Percentiles rank a stretch among this genome's conserved stretches.
Conservation (phyloP, 1,140 invertebrate species). For the Zaprionus capensis region DNA sequence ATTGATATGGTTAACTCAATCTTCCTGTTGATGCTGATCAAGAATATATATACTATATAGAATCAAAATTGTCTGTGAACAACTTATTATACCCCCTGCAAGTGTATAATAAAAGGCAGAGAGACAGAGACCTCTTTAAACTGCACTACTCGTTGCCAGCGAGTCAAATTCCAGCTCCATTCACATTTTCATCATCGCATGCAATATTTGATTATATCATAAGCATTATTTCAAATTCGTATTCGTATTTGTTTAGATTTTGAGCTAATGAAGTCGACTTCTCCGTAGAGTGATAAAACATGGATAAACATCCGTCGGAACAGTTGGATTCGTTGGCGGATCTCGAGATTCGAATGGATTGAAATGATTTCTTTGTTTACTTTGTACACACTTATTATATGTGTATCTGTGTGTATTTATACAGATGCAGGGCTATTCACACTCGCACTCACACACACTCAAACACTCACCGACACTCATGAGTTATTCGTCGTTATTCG, state of each 20-base stretch:
- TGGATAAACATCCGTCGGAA: conserved; percentile 64
- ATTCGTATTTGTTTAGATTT: conserved; percentile 36
- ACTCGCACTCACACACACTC: too few species aligned
- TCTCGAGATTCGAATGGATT: conserved; percentile 41
- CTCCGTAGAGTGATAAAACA: neutral
- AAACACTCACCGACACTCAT: neutral
- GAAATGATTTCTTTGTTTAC: conserved; percentile 77
- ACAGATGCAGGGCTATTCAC: conserved; percentile 28
- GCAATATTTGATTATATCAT: conserved; percentile 11
- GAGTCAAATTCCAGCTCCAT: too few species aligned
- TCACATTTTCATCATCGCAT: conserved; percentile 5
- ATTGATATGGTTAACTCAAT: too few species aligned
- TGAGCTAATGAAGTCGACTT: conserved; percentile 52
- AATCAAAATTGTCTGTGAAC: too few species aligned
- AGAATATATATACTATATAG: too few species aligned
- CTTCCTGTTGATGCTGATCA: too few species aligned
- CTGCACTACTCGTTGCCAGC: conserved; percentile 44
- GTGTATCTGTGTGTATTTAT: conserved; percentile 31
- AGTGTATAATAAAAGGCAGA: too few species aligned
- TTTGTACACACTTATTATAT: conserved; percentile 33
- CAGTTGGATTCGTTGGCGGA: conserved; percentile 21
- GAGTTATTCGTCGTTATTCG: conserved; percentile 29
- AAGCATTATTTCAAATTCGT: conserved; percentile 34
- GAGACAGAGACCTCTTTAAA: neutral
- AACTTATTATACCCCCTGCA: too few species aligned